Evolutionary conservation across 2,888 invertebrate species (phyloP), one percentile per base, ranked within the genome.

Genomic region (Hanleya hanleyi): DNA sequence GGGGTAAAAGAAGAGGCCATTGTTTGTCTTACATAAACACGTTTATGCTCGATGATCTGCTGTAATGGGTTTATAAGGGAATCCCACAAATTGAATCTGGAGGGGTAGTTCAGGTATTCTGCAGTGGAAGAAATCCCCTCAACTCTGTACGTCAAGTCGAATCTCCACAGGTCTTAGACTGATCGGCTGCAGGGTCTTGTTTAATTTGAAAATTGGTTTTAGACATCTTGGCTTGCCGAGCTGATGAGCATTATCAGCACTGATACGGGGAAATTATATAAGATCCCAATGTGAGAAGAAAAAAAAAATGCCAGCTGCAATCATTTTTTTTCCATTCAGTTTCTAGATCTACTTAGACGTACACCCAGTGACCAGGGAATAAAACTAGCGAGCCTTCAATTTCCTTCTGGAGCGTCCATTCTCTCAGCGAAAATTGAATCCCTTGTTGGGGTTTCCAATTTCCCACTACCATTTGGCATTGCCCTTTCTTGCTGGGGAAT

Each of bases 191-290:
- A 22, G 4, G 22, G 57, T 15, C 57, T 29, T 57, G 57, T 57
- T 57, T 7, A 57, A 57, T 57, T 57, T 57, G 29, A 57, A 57
- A 57, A 57, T 57, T 57, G 57, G 57, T 57, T 57, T 57, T 29
- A 57, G 57, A 29, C 57, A 29, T 29, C 57, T 57, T 29, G 32
- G 22, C 12, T 29, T 22, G 22, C 32, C 57, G 12, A 57, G 57
- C 12, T 29, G 57, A 22, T 57, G 32, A 57, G 57, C 26, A 57
- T 57, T 57, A 57, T 57, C 57, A 29, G 29, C 57, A 29, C 29
- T 15, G 57, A 57, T 22, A 57, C 22, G 32, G 29, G 57, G 18
- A 41, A 47, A 47, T 47, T 47, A 47, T 47, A 47, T 47, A 18
- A 47, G 47, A 47, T 22, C 22, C n/a, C 47, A 47, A 22, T 47